phyloP scores from a whole-genome alignment of 2,888 invertebrate species.

The Arrhopalites spinosus region DNA sequence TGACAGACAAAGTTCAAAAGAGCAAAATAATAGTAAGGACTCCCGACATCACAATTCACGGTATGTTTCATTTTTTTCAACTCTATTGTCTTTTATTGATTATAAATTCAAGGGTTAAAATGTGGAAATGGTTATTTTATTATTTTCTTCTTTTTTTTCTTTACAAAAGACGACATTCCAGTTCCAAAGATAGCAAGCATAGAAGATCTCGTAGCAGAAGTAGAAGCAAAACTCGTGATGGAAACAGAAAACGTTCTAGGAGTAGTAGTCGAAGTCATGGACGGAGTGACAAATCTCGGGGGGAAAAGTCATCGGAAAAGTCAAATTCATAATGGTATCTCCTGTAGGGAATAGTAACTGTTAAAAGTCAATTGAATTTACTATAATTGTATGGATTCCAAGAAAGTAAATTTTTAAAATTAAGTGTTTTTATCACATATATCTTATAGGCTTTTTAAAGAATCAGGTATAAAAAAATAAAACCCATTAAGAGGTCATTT shows the following conservation, averaged over 20 bases:
- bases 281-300: constrained; percentile 16
- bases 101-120: too few relatives aligned
- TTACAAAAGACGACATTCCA: constrained; percentile 24
- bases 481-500: too few relatives aligned
- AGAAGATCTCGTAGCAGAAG: constrained; percentile 42
- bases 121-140: not conserved
- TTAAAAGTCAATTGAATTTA: too few relatives aligned
- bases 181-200: constrained; percentile 34
- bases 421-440: too few relatives aligned
- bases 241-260: constrained; percentile 38
- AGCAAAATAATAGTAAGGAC: constrained; percentile 30
- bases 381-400: too few relatives aligned
- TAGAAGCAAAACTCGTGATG: constrained; percentile 44
- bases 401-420: too few relatives aligned
- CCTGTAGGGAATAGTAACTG: too few relatives aligned
- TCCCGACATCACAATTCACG: not conserved
- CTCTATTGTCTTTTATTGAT: too few relatives aligned
- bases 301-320: constrained; percentile 20
- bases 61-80: too few relatives aligned
- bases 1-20: constrained; percentile 36
- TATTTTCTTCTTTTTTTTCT: constrained; percentile 8
- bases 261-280: constrained; percentile 40
- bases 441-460: too few relatives aligned
- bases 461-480: too few relatives aligned
- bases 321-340: constrained; percentile 7